These are phyloP conservation scores for Molorchus minor DNA, from an alignment of 2,888 invertebrate species.

Conservation along the genomic window DNA sequence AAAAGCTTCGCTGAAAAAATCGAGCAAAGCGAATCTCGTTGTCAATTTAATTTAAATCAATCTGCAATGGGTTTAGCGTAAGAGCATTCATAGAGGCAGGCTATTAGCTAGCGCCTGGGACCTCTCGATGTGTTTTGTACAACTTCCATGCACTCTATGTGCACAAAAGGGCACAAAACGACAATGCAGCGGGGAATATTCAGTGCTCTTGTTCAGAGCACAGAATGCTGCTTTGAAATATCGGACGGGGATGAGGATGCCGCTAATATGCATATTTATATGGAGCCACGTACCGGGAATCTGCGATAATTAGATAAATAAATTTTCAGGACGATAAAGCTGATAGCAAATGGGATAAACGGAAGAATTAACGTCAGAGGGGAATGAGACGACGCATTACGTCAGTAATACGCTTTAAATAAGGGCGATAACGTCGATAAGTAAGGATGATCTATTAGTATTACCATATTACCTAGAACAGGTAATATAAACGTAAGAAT, in stretches of 20 bases:
- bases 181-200: constrained; percentile 29
- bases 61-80: constrained; percentile 10
- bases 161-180: constrained; percentile 23
- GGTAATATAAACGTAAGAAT: too few relatives aligned
- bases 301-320: too few relatives aligned
- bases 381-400: too few relatives aligned
- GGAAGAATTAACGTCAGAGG: too few relatives aligned
- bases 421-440: too few relatives aligned
- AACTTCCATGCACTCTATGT: too few relatives aligned
- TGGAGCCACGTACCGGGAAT: constrained; percentile 1
- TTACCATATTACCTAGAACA: too few relatives aligned
- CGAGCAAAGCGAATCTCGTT: constrained; percentile 4
- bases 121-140: too few relatives aligned
- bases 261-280: constrained; percentile 31
- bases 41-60: constrained; percentile 23
- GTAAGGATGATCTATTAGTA: too few relatives aligned
- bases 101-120: constrained; percentile 20
- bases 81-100: constrained; percentile 21
- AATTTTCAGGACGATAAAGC: too few relatives aligned
- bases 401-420: too few relatives aligned
- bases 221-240: constrained; percentile 28
- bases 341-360: too few relatives aligned
- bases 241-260: constrained; percentile 24
- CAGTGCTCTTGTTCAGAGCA: constrained; percentile 30
- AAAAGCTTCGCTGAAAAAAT: background rate